Evolutionary conservation across 2,797 vertebrate genomes (phyloP).

Genomic region (Carapus acus): DNA sequence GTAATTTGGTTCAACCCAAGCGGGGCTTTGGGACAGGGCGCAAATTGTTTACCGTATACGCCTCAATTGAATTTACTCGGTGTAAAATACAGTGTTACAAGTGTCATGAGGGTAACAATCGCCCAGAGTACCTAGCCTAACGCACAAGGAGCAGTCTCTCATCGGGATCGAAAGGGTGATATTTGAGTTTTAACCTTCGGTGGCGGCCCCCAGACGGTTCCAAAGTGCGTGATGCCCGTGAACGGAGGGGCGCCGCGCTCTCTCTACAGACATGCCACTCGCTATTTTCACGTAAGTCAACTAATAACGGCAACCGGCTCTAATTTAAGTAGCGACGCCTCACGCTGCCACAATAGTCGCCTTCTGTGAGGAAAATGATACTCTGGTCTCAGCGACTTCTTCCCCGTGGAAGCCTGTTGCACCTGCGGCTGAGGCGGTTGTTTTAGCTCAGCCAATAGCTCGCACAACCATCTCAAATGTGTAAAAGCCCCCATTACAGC

Average conservation of each 20-base stretch:
- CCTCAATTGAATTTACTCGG: constrained; percentile 1
- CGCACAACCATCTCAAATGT: neutral
- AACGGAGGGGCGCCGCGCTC: constrained; percentile 61
- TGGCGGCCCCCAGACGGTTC: constrained; percentile 34
- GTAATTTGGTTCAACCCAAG: constrained; percentile 43
- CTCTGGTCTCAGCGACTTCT: constrained; percentile 4
- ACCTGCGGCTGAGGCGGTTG: constrained; percentile 49
- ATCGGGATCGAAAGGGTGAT: too few species aligned
- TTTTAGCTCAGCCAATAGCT: neutral
- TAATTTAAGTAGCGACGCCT: too few species aligned
- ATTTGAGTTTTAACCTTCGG: constrained; percentile 2
- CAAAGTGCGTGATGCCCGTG: constrained; percentile 70
- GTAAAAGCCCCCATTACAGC: neutral
- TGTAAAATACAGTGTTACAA: neutral
- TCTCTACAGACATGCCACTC: constrained; percentile 54
- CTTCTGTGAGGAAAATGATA: neutral
- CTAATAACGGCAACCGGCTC: too few species aligned
- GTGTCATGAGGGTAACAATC: neutral
- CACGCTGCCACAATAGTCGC: too few species aligned
- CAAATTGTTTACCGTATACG: constrained; percentile 37
- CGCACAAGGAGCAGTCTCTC: too few species aligned
- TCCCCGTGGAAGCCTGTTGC: constrained; percentile 44
- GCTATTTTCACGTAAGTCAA: constrained; percentile 62
- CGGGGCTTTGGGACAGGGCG: constrained; percentile 36
- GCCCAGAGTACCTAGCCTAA: too few species aligned